Percentiles rank a stretch among this genome's conserved stretches.
Evolutionary conservation across 2,113 vertebrate genomes (phyloP).

Genomic region (Circaetus gallicus): DNA sequence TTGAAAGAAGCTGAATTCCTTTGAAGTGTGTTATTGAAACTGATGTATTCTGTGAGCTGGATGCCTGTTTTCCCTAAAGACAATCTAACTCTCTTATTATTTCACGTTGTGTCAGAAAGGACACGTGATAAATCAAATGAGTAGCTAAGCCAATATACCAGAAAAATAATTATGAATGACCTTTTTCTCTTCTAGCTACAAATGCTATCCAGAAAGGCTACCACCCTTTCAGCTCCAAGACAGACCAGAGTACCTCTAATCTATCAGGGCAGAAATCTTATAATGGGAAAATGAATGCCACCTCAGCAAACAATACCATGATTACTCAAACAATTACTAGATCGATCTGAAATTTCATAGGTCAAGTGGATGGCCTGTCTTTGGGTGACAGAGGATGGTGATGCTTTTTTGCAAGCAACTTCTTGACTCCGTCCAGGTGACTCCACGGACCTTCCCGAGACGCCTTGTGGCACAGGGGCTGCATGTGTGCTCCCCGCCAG

Average conservation of each 20-base stretch:
- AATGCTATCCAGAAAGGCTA: conserved; percentile 21
- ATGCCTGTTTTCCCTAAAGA: conserved; percentile 29
- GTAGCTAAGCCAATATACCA: background rate
- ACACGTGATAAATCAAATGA: conserved; percentile 4
- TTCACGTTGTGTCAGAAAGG: conserved; percentile 20
- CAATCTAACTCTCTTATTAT: background rate
- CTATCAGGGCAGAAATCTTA: background rate
- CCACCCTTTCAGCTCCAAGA: background rate
- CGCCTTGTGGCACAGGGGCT: background rate
- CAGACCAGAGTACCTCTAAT: background rate
- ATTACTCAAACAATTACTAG: background rate
- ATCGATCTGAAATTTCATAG: background rate
- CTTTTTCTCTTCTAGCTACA: conserved; percentile 32
- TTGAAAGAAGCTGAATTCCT: conserved; percentile 37
- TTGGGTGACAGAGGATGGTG: background rate
- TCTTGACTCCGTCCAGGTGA: background rate
- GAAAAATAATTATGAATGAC: conserved; percentile 54
- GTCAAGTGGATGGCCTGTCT: background rate
- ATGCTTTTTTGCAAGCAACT: background rate
- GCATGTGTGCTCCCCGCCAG: rapidly evolving
- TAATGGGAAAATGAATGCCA: background rate
- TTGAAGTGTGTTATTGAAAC: conserved; percentile 35
- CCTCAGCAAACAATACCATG: background rate
- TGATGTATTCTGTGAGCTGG: background rate
- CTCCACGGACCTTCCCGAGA: background rate